phyloP scores from a whole-genome alignment of 2,113 vertebrate genomes.

The Lamprologus ornatipinnis region DNA sequence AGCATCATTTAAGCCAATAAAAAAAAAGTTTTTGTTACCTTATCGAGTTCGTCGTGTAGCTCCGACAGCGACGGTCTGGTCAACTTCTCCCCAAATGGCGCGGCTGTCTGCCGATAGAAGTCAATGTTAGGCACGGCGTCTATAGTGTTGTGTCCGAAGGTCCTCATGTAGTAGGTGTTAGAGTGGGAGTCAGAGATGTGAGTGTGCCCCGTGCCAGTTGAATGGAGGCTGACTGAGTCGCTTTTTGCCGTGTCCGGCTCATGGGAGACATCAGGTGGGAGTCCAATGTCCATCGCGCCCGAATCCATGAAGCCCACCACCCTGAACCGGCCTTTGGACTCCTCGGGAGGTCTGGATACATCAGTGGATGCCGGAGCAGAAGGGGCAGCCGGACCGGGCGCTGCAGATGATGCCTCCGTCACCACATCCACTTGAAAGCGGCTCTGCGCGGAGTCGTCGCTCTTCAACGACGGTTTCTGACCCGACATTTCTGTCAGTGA shows the following conservation, averaged over 20 bases:
- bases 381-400: not conserved
- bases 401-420: conserved; percentile 61
- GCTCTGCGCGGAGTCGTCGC: conserved; percentile 75
- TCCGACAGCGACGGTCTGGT: conserved; percentile 87
- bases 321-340: conserved; percentile 81
- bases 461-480: conserved; percentile 50
- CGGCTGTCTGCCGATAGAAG: conserved; percentile 85
- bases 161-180: conserved; percentile 95
- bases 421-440: conserved; percentile 92
- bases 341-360: conserved; percentile 64
- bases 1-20: not conserved
- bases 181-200: conserved; percentile 92
- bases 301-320: conserved; percentile 86
- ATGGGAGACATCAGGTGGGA: conserved; percentile 72
- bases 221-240: conserved; percentile 85
- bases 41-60: conserved; percentile 91
- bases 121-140: conserved; percentile 96
- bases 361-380: not conserved
- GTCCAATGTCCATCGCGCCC: conserved; percentile 63
- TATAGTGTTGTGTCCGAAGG: conserved; percentile 97
- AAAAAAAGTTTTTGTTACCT: conserved; percentile 64
- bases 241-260: conserved; percentile 85
- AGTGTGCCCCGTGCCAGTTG: conserved; percentile 80
- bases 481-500: conserved; percentile 49
- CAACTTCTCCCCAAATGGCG: conserved; percentile 86